Evolutionary conservation across 1,140 invertebrate genomes (phyloP), one percentile per base, ranked within the genome.

Genomic region (Drosophila ambigua): DNA sequence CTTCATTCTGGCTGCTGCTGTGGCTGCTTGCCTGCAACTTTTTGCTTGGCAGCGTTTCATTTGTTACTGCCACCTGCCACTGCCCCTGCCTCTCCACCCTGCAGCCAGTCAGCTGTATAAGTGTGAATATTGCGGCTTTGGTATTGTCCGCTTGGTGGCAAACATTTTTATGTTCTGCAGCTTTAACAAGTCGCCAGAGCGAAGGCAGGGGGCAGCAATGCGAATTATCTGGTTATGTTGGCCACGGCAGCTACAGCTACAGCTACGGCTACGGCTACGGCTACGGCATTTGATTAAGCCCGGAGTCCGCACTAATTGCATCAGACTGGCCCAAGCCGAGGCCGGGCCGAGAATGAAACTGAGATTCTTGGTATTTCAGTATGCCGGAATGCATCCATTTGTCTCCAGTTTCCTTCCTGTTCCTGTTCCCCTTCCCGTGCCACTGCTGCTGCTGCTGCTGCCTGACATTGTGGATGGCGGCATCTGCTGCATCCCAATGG

Each of bases 111-210:
- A 52, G 64, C 50, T 83, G 75, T 41, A 53, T 52, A 68, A 61
- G 63, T 85, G 81, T 85, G 67, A 77, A 80, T 80, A 84, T 84
- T 77, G 75, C 77, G 76, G 50, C 80, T 45, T 52, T 45, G 57
- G 51, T 65, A 67, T 60, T 60, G 45, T 44, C 58, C 26, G 48
- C 49, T 24, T 51, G 53, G 71, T 46, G 65, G 72, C 72, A 74
- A 74, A 58, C 45, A 50, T 69, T 69, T 69, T 71, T 58, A 58
- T 71, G 71, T 20, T 53, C 20, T 74, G 53, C 61, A 53, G 8
- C 52, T 74, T 64, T 64, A 57, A 52, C 68, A 43, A 51, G 51
- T 26, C 57, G 5, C 15, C 24, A 51, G 28, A 49, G 13, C 28
- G 9, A 20, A 16, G 7, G 44, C 7, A n/a, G 13, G 9, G 44